Evolutionary conservation across 2,113 vertebrate species (phyloP).

Genomic region (mouse (Mus musculus)): GRCm39 chr4:100385001-100385500

Average conservation of each 20-base stretch:
- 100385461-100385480: not conserved
- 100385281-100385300: not conserved
- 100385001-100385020: not conserved
- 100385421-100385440: not conserved
- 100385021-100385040: constrained; percentile 45
- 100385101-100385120: not conserved
- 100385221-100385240: not conserved
- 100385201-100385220: not conserved
- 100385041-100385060: constrained; percentile 54
- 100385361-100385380: not conserved
- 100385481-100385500: not conserved
- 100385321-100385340: not conserved
- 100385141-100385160: constrained; percentile 27
- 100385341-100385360: not conserved
- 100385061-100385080: not conserved
- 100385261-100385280: not conserved
- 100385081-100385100: constrained; percentile 23
- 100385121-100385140: constrained; percentile 53
- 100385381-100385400: not conserved
- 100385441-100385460: not conserved
- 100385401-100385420: not conserved
- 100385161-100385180: not conserved
- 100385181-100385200: not conserved
- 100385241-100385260: not conserved
- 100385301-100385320: not conserved